Conservation (phyloP, 2,797 vertebrate genomes). For the Falco concolor region DNA sequence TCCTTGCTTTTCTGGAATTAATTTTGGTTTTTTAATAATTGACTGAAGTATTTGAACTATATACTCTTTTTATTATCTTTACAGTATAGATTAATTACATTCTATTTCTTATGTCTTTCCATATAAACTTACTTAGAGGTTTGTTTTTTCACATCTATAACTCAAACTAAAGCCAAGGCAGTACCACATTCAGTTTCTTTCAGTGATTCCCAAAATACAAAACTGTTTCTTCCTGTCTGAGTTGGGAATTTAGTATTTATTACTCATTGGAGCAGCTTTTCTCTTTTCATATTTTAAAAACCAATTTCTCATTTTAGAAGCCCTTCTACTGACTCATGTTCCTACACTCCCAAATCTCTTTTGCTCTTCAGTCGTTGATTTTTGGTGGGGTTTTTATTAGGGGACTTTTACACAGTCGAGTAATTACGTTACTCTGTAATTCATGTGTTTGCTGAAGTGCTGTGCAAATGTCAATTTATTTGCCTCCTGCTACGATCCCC, state of each 20-base stretch:
- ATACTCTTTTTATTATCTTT: neutral
- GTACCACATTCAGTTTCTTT: neutral
- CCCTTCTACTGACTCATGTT: constrained; percentile 28
- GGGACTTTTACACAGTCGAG: neutral
- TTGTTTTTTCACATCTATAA: neutral
- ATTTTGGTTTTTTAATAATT: neutral
- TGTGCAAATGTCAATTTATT: neutral
- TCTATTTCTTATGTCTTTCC: neutral
- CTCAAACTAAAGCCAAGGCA: neutral
- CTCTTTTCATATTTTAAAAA: neutral
- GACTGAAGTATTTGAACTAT: neutral
- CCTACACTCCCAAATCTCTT: neutral
- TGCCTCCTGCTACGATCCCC: neutral
- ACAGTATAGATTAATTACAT: neutral
- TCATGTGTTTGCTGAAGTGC: neutral
- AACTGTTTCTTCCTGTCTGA: constrained; percentile 3
- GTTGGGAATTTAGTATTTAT: neutral
- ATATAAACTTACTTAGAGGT: neutral
- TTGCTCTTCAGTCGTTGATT: constrained; percentile 29
- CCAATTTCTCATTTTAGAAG: neutral
- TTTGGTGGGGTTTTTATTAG: constrained; percentile 5
- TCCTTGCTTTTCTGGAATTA: neutral
- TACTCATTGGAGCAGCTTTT: neutral
- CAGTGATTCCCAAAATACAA: neutral
- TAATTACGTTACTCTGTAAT: neutral